Base-by-base conservation (phyloP, 2,888 invertebrate genomes). In the Chymomyza fuscimana region DNA sequence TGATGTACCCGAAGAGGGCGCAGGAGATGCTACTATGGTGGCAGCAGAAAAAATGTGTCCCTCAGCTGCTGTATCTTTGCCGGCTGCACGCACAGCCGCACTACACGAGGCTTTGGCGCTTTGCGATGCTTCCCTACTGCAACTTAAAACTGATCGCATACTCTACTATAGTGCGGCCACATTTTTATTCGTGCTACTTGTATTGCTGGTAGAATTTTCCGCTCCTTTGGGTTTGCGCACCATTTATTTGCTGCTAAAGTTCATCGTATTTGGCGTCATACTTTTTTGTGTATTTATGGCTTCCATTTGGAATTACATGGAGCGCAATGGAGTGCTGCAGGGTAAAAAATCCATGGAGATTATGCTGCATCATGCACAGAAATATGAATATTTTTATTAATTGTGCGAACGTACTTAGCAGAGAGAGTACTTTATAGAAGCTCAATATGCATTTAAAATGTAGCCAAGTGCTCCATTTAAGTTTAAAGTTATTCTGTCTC, bases 301-400 rank as follows among this genome's bases (percentile, higher is more conserved):
- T 46, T 94, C 95, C 0, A 89, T 97, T 75, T 97, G 97, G 97
- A 96, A 96, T 90, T 93, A 93, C 78, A 95, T 96, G 76, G 97
- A 97, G 91, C 93, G 93, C 79, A 96, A 97, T 91, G 96, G 95
- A 56, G 93, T 96, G 16, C 93, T 95, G 81, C 95, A 96, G n/a
- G 95, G 95, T 7, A 93, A 95, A 86, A 93, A 94, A 67, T 94
- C 94, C 1, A 94, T 97, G 93, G 94, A 95, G 86, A 93, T 95
- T 16, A 88, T 89, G 77, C 74, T 92, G 19, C 85, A 80, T 32
- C 82, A 84, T 64, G 79, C 89, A 15, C 86, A 89, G 67, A 81
- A 86, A 70, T 84, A 86, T 63, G 89, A 90, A 60, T 86, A 85
- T 56, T 76, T 86, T 22, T 85, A 85, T 65, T 85, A 40, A 82